Base-by-base conservation (phyloP, 2,888 invertebrate species). In the Anorthoa munda region DNA sequence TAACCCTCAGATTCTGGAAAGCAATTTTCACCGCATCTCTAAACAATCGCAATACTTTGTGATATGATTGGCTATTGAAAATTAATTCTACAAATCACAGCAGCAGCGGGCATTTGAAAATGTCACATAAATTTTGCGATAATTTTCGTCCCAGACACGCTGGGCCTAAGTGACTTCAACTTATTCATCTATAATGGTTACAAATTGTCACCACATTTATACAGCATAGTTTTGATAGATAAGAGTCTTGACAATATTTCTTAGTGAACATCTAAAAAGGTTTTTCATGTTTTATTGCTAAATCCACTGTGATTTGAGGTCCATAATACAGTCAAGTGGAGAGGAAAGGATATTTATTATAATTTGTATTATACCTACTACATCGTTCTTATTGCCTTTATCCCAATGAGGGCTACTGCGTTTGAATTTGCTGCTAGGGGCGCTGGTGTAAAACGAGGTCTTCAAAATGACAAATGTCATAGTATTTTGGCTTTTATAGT, bases 251-350 rank as follows among this genome's bases (percentile, higher is more conserved):
- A 45, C 13, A 53, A 66, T 80, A 68, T 71, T 80, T 70, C 45
- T 65, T 53, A 48, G 56, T 23, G 17, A 61, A 39, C 31, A 31
- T 31, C 69, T 61, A 39, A 60, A 83, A 76, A 76, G 72, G 72
- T 9, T 80, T 84, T 59, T 66, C 63, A 64, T 56, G 75, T 80
- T 48, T 65, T 58, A 45, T 61, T 48, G n/a, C 26, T 51, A 48
- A 66, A 63, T 18, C 58, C 39, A 56, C 48, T 70, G 53, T 61
- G 60, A 67, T 83, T 74, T 69, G 51, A 63, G 56, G 65, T 55
- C 4, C 18, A 46, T 67, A 58, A 63, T 61, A 66, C 21, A 23
- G 56, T 50, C 7, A 17, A 67, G 46, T 63, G 1, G 21, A 31
- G 23, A 45, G 4, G 2, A 53, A 78, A 4, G 17, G 18, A 26